Base-by-base conservation (phyloP, 2,113 vertebrate species). In the Corythoichthys haematopterus region DNA sequence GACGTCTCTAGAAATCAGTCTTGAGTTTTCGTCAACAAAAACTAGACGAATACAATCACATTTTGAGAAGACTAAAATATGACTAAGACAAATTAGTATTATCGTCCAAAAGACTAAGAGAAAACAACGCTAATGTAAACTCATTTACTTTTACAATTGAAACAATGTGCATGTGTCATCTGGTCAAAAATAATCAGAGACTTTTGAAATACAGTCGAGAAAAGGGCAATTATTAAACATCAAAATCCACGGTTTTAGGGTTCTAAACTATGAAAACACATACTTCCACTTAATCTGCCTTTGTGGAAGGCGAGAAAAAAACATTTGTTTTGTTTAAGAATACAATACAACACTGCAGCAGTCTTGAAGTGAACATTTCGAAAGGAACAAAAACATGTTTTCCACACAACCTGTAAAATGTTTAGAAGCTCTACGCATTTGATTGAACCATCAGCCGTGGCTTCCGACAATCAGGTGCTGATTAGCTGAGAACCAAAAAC, bases 401-500 rank as follows among this genome's bases (percentile, higher is more conserved):
- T 46, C 5, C 40, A 28, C 59, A 28, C 9, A 62, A 13, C 3
- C 10, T 46, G 8, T 45, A 45, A 28, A 62, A 62, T 45, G 59
- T 33, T 38, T 62, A 13, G 11, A 46, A 13, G 40, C 59, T 28
- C 43, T 62, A 9, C 20, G 38, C 38, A 28, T 15, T 46, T 62
- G 59, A 62, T 62, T 62, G 59, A 45, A n/a, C 59, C 59, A 46
- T 62, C 59, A 62, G 40, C 45, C 5, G 59, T 62, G 59, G 38
- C 40, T 62, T 62, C 11, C 40, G 28, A 62, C 43, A 62, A 62
- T 62, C 59, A 62, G 40, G n/a, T 45, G 40, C 40, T 62, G 59
- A 62, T 62, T 62, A 61, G 59, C 40, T 61, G 40, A 45, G 16
- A 61, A 61, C 40, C 40, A 61, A 61, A 28, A 62, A 72, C 71